A percentile compares a stretch with the other conserved stretches of the same genome.
Conservation (phyloP, 2,888 invertebrate species). For the Sinohyriopsis cumingii region DNA sequence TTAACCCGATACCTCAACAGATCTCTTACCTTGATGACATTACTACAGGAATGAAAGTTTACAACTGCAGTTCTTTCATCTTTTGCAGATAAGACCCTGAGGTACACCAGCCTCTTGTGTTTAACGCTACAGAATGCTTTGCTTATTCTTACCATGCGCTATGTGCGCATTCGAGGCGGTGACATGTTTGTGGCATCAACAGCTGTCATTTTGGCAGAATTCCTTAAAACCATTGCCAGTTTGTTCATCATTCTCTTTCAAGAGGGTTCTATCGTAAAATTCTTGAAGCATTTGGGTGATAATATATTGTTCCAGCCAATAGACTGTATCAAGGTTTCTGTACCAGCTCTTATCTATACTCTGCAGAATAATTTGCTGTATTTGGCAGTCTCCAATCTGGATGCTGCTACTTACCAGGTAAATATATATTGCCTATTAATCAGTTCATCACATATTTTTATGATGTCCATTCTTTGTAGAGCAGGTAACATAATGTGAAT, state of each 20-base stretch:
- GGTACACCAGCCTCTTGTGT: slow-evolving; percentile 84
- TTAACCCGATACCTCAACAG: no score
- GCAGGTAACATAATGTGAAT: no score
- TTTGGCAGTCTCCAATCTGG: slow-evolving; percentile 96
- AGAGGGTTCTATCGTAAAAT: slow-evolving; percentile 39
- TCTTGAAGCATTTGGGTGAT: slow-evolving; percentile 57
- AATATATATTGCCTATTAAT: slow-evolving; percentile 3
- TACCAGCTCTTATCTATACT: slow-evolving; percentile 95
- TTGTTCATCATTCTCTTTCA: slow-evolving; percentile 78
- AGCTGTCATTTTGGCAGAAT: slow-evolving; percentile 94
- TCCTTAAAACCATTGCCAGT: slow-evolving; percentile 89
- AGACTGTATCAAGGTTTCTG: slow-evolving; percentile 79
- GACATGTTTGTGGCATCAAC: slow-evolving; percentile 94
- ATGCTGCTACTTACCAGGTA: slow-evolving; percentile 97
- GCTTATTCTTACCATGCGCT: slow-evolving; percentile 95
- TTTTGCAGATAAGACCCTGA: slow-evolving; percentile 70
- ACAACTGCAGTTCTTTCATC: no score
- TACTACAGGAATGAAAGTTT: no score
- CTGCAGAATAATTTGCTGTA: slow-evolving; percentile 98
- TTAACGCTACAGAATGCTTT: slow-evolving; percentile 97
- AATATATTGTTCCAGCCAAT: slow-evolving; percentile 77
- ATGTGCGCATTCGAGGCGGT: slow-evolving; percentile 87
- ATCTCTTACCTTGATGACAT: no score
- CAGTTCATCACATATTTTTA: no score
- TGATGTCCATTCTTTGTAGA: no score